Percentiles rank a stretch among this genome's conserved stretches.
These are phyloP conservation scores for Diarsia brunnea DNA, from an alignment of 2,888 invertebrate genomes.

Conservation along the genomic window DNA sequence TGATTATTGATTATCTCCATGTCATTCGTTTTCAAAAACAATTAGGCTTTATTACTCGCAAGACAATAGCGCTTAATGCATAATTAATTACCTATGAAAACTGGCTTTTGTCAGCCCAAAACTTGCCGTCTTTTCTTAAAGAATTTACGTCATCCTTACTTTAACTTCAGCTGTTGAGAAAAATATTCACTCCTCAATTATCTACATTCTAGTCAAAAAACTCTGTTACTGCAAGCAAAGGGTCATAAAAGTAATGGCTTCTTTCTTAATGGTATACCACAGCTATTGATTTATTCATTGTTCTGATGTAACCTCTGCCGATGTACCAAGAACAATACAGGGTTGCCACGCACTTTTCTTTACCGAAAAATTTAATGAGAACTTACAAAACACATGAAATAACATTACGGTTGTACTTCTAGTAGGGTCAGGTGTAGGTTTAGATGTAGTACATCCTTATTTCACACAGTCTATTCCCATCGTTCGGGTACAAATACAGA, in stretches of 20 bases:
- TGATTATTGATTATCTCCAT: not conserved
- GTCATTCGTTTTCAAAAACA: not conserved
- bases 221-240: constrained; percentile 26
- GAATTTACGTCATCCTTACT: too few species aligned
- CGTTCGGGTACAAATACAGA: not conserved
- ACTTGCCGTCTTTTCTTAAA: not conserved
- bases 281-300: constrained; percentile 61
- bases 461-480: not conserved
- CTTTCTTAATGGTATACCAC: constrained; percentile 45
- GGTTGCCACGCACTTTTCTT: constrained; percentile 32
- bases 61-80: not conserved
- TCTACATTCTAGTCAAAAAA: constrained; percentile 16
- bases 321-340: constrained; percentile 41
- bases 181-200: constrained; percentile 31
- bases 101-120: not conserved
- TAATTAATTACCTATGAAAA: not conserved
- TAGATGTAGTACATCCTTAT: not conserved
- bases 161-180: constrained; percentile 12
- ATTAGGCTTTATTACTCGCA: not conserved
- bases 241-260: constrained; percentile 52
- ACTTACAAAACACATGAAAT: not conserved
- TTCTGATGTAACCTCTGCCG: constrained; percentile 50
- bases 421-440: not conserved
- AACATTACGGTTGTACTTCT: not conserved
- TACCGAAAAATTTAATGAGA: too few species aligned